A percentile compares a stretch with the other conserved stretches of the same genome.
phyloP scores from a whole-genome alignment of 2,113 vertebrate genomes.

The Hystrix brachyura region DNA sequence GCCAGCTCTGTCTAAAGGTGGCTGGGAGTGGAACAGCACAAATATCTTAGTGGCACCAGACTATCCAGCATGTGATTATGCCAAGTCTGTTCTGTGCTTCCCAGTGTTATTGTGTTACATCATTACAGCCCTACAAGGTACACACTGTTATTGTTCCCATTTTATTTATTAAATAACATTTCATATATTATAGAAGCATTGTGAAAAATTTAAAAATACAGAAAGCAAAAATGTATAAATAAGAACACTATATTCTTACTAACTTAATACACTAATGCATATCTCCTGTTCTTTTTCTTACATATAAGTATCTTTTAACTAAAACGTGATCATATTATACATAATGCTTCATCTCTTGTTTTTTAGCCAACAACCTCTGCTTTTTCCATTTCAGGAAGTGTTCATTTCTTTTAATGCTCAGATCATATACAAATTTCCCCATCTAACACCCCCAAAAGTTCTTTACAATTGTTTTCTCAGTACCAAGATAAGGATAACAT shows the following conservation, averaged over 20 bases:
- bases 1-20: not conserved
- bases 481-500: not conserved
- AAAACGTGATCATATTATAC: conserved; percentile 3
- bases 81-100: not conserved
- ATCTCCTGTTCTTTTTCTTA: not conserved
- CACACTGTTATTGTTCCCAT: not conserved
- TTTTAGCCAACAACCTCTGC: not conserved
- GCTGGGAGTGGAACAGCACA: not conserved
- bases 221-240: conserved; percentile 50
- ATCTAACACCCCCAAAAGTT: not conserved
- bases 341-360: not conserved
- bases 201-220: conserved; percentile 46
- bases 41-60: not conserved
- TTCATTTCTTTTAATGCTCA: conserved; percentile 53
- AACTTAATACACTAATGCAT: not conserved
- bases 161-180: conserved; percentile 67
- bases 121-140: not conserved
- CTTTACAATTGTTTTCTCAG: conserved; percentile 49
- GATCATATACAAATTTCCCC: conserved; percentile 2
- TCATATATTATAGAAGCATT: conserved; percentile 65
- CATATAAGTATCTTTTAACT: conserved; percentile 12
- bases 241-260: not conserved
- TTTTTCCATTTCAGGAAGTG: conserved; percentile 43
- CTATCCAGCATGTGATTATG: not conserved
- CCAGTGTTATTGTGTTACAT: not conserved